Evolutionary conservation across 64 coral and sea anemone species (phyloP), one percentile per base, ranked within the genome.

Genomic region (Pocillopora verrucosa): DNA sequence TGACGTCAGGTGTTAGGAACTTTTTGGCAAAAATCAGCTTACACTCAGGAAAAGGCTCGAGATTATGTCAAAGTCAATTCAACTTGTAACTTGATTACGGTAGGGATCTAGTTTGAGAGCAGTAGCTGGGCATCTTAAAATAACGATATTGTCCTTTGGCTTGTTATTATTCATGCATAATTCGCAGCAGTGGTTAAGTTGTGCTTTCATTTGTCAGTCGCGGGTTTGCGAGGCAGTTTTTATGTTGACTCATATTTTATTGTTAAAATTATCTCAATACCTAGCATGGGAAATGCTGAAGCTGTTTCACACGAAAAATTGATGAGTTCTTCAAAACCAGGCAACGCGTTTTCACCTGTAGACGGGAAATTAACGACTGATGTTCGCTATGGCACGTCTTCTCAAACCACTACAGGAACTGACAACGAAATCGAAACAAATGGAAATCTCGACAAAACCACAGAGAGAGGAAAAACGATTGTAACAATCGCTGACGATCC

Each of bases 91-190:
- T 22, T 11, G 12, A 65, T 24, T 57, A 72, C 13, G 22, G 20
- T 13, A 72, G 57, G 41, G 12, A 41, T 65, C 37, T 41, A 83
- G 80, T 57, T 72, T 56, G 63, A 72, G 20, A 56, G n/a, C 82
- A 19, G 25, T 81, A 24, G 11, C 20, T 70, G 25, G 79, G 22
- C 60, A 67, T 68, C 26, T 37, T 7, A 67, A 38, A 67, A 68
- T 62, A 83, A 41, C 41, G 65, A 85, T 85, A 72, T 24, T 85
- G 82, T 72, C 72, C 80, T 1, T 70, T 70, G 22, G 36, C 25
- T 16, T 64, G 61, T 84, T 82, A 58, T 79, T 79, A 68, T 45
- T 24, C 82, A 72, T 85, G 82, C 82, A 57, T 85, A 85, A 84
- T 72, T 85, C 82, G 56, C 82, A 72, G 82, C 80, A 62, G 35